Evolutionary conservation across 2,113 vertebrate species (phyloP).

Genomic region (Phrynosoma blainvillii): DNA sequence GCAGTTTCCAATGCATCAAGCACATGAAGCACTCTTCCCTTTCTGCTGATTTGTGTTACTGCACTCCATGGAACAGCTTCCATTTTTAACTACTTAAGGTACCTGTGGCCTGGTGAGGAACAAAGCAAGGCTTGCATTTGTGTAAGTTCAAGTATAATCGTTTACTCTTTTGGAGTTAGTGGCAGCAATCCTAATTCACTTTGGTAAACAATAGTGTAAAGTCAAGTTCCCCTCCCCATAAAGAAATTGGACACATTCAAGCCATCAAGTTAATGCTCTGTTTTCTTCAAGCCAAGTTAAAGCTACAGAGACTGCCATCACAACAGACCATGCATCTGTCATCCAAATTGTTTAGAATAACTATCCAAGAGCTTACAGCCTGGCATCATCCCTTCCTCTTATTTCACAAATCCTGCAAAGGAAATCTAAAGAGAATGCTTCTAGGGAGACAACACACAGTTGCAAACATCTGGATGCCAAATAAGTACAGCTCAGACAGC

Average conservation of each 20-base stretch:
- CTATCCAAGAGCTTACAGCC: not conserved
- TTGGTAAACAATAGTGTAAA: not conserved
- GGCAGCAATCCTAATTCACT: not conserved
- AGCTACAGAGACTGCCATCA: not conserved
- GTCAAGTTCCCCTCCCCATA: not conserved
- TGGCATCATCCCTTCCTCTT: not conserved
- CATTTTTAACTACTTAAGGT: slow-evolving; percentile 1
- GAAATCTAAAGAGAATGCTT: slow-evolving; percentile 14
- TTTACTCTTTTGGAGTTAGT: not conserved
- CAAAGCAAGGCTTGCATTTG: not conserved
- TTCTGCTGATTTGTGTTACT: slow-evolving; percentile 8
- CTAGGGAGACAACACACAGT: not conserved
- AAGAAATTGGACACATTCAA: slow-evolving; percentile 3
- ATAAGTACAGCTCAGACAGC: slow-evolving; percentile 21
- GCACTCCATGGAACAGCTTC: not conserved
- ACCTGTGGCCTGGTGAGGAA: not conserved
- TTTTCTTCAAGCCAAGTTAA: slow-evolving; percentile 4
- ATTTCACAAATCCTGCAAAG: slow-evolving; percentile 15
- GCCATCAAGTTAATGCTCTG: not conserved
- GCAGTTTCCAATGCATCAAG: not conserved
- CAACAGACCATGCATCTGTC: not conserved
- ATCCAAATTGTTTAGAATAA: slow-evolving; percentile 9
- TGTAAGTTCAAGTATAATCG: not conserved
- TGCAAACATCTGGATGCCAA: slow-evolving; percentile 23
- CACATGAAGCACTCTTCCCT: not conserved